Conservation (phyloP, 2,797 vertebrate species). For the Halcyon chelicuti region DNA sequence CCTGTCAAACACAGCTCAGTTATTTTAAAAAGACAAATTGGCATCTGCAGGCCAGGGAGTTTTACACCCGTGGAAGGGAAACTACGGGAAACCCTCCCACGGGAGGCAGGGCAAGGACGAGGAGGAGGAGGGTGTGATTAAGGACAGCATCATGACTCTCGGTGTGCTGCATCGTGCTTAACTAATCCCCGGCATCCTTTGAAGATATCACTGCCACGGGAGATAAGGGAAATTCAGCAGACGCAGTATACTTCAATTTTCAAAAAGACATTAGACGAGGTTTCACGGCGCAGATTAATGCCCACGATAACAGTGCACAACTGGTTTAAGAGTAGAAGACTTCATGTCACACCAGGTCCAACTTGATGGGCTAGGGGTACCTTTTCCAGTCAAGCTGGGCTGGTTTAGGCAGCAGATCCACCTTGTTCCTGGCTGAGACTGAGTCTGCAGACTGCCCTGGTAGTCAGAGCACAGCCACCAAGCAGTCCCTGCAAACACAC, state of each 20-base stretch:
- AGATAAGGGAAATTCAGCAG: background rate
- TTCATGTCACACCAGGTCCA: rapidly evolving
- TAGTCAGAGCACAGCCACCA: background rate
- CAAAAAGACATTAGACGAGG: background rate
- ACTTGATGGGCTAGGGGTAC: rapidly evolving
- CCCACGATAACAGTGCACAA: background rate
- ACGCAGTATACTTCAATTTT: background rate
- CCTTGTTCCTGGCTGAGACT: background rate
- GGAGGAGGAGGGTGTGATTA: background rate
- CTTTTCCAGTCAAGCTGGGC: background rate
- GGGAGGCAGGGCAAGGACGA: background rate
- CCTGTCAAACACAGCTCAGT: background rate
- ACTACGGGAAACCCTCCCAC: background rate
- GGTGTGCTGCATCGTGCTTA: background rate
- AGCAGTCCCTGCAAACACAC: rapidly evolving
- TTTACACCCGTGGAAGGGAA: background rate
- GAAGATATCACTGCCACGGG: background rate
- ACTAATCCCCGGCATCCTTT: background rate
- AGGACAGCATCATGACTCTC: background rate
- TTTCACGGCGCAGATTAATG: rapidly evolving
- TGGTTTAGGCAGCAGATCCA: background rate
- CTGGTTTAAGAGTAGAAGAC: background rate
- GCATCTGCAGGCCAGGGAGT: background rate
- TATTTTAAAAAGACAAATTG: background rate
- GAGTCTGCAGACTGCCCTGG: background rate